Conservation (phyloP, 2,888 invertebrate species). For the Phytoseiulus persimilis region DNA sequence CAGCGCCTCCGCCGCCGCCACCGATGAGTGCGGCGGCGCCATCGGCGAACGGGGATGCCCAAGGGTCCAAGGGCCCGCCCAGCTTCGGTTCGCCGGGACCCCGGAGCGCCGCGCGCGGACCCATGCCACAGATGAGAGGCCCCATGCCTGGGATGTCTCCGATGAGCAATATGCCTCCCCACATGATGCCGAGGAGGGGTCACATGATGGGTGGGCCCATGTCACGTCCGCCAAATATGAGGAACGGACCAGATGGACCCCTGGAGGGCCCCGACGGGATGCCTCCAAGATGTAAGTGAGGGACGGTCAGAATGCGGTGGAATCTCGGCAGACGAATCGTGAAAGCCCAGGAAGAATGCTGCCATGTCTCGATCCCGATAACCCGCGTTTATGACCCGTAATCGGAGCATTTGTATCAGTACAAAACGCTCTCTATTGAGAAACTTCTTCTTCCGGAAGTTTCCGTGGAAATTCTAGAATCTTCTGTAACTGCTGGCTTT, state of each 20-base stretch:
- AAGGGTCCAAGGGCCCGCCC: background rate
- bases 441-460: too few relatives aligned
- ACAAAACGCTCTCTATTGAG: too few relatives aligned
- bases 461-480: too few relatives aligned
- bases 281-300: slow-evolving; percentile 26
- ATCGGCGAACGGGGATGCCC: background rate
- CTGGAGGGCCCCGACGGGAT: slow-evolving; percentile 10
- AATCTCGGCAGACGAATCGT: too few relatives aligned
- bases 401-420: too few relatives aligned
- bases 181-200: background rate
- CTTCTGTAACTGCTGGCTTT: too few relatives aligned
- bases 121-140: background rate
- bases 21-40: background rate
- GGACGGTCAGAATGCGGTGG: too few relatives aligned
- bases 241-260: slow-evolving; percentile 31
- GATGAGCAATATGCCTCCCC: background rate
- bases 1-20: background rate
- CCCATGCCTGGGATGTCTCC: background rate
- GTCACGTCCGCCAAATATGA: slow-evolving; percentile 7
- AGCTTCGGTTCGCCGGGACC: background rate
- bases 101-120: background rate
- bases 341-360: too few relatives aligned
- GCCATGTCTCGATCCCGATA: too few relatives aligned
- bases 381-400: too few relatives aligned
- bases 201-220: slow-evolving; percentile 26